Percentiles rank a stretch among this genome's conserved stretches.
These are phyloP conservation scores for Pampus argenteus DNA, from an alignment of 2,797 vertebrate genomes.

Conservation along the genomic window DNA sequence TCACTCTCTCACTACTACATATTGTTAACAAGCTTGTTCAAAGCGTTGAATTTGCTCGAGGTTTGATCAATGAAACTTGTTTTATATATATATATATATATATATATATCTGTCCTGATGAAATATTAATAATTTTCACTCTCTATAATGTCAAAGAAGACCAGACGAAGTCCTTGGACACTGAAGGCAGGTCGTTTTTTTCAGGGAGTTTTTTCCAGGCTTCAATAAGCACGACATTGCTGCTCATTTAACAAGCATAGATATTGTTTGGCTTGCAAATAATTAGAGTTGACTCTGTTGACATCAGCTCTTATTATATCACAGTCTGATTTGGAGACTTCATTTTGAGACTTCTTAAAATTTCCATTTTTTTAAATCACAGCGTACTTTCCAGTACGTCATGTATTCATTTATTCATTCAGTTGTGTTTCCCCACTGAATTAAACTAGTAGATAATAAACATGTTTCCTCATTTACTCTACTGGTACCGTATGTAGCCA, in stretches of 20 bases:
- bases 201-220: no score
- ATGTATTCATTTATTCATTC: no score
- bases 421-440: no score
- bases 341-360: not conserved
- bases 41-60: not conserved
- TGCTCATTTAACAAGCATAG: not conserved
- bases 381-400: no score
- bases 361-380: no score
- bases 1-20: not conserved
- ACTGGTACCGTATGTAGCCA: no score
- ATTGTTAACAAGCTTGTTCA: not conserved
- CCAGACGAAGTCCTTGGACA: not conserved
- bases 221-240: not conserved
- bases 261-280: not conserved
- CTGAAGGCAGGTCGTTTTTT: no score
- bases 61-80: not conserved
- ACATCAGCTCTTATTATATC: not conserved
- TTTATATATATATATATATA: no score
- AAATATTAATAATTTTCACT: constrained; percentile 8
- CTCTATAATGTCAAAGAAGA: not conserved
- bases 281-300: not conserved
- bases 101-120: not conserved
- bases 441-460: no score
- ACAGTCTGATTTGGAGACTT: not conserved
- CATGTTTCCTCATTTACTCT: no score